Conservation (phyloP, 1,140 invertebrate genomes). For the Monochamus saltuarius region DNA sequence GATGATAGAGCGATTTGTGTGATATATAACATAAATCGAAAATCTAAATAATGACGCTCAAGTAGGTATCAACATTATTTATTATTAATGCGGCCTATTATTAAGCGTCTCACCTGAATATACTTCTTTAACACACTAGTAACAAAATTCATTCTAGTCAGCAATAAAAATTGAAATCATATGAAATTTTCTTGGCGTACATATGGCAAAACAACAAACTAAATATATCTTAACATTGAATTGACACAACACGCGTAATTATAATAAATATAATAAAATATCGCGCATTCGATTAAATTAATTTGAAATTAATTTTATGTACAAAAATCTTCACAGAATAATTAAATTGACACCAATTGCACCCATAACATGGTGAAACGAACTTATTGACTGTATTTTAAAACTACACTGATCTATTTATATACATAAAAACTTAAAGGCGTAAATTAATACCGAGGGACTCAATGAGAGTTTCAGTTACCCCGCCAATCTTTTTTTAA, state of each 20-base stretch:
- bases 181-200: slow-evolving; percentile 13
- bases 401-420: slow-evolving; percentile 16
- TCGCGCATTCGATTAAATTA: too few species aligned
- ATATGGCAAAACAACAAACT: slow-evolving; percentile 16
- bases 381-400: slow-evolving; percentile 14
- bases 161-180: slow-evolving; percentile 8
- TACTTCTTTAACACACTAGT: slow-evolving; percentile 12
- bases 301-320: too few species aligned
- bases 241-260: too few species aligned
- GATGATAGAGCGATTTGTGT: too few species aligned
- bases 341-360: too few species aligned
- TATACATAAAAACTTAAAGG: slow-evolving; percentile 18
- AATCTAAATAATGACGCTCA: too few species aligned
- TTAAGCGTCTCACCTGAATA: slow-evolving; percentile 5
- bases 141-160: slow-evolving; percentile 14
- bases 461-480: slow-evolving; percentile 16
- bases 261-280: too few species aligned
- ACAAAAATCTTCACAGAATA: too few species aligned
- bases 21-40: too few species aligned
- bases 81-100: too few species aligned
- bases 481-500: not conserved
- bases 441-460: slow-evolving; percentile 16
- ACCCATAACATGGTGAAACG: not conserved
- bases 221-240: slow-evolving; percentile 1
- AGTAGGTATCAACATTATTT: too few species aligned